These are phyloP conservation scores for Eristalis intricaria DNA, from an alignment of 2,888 invertebrate genomes.

Conservation along the genomic window DNA sequence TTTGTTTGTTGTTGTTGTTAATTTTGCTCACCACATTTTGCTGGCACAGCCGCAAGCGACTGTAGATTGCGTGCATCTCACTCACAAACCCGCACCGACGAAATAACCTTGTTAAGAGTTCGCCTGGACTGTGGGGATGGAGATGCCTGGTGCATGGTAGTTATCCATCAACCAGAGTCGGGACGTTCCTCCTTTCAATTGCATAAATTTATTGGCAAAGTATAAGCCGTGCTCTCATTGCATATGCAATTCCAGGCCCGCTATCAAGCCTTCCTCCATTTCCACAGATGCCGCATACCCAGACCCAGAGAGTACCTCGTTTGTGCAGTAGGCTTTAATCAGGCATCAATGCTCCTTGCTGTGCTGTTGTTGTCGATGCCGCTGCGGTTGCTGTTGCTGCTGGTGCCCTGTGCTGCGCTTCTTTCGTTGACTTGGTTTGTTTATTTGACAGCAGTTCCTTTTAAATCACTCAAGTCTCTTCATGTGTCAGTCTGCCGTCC, in stretches of 20 bases:
- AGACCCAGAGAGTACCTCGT: conserved; percentile 17
- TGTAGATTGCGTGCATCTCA: conserved; percentile 42
- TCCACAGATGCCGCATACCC: neutral
- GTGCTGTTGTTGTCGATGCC: neutral
- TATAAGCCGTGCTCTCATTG: conserved; percentile 60
- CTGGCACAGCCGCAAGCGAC: conserved; percentile 7
- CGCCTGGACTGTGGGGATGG: conserved; percentile 32
- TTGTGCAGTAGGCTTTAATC: conserved; percentile 46
- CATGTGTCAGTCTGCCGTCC: conserved; percentile 64
- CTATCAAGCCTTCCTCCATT: conserved; percentile 38
- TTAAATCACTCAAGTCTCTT: conserved; percentile 73
- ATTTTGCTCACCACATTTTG: conserved; percentile 8
- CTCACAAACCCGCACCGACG: conserved; percentile 34
- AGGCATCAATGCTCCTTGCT: conserved; percentile 43
- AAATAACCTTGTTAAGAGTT: conserved; percentile 60
- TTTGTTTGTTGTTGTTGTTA: conserved; percentile 1
- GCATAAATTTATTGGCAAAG: conserved; percentile 56
- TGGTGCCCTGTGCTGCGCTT: conserved; percentile 42
- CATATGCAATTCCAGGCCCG: conserved; percentile 57
- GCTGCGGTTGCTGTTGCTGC: neutral
- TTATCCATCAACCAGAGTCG: conserved; percentile 51
- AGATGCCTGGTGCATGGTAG: conserved; percentile 57
- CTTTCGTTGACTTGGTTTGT: conserved; percentile 64
- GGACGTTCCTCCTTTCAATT: conserved; percentile 42
- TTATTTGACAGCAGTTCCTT: conserved; percentile 71